phyloP scores from a whole-genome alignment of 2,888 invertebrate genomes.

The Tiphia femorata region DNA sequence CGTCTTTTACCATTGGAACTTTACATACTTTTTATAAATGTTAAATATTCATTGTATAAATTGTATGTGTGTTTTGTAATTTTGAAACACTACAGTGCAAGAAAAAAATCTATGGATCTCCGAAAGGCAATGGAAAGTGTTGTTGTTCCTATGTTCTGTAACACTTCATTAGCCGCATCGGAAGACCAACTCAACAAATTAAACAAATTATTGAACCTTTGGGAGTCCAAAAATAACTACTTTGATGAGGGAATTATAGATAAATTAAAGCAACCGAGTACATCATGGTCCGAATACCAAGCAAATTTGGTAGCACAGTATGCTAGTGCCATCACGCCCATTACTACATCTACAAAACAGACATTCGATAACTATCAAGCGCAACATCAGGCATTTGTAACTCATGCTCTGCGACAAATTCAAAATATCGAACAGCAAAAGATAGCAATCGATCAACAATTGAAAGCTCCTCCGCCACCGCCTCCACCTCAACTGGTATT shows the following conservation, averaged over 20 bases:
- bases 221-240: constrained; percentile 97
- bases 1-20: too few relatives aligned
- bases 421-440: constrained; percentile 87
- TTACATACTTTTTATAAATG: too few relatives aligned
- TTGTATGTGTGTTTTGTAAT: constrained; percentile 2
- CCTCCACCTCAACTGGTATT: constrained; percentile 61
- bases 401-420: constrained; percentile 91
- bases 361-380: constrained; percentile 91
- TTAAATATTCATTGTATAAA: too few relatives aligned
- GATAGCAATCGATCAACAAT: constrained; percentile 74
- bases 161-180: constrained; percentile 83
- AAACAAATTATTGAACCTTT: constrained; percentile 91
- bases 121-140: constrained; percentile 94
- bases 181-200: constrained; percentile 92
- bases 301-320: constrained; percentile 86
- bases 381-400: constrained; percentile 95
- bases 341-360: constrained; percentile 84
- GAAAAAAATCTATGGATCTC: constrained; percentile 94
- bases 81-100: constrained; percentile 77
- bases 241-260: constrained; percentile 86
- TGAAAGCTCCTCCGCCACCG: constrained; percentile 69
- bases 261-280: constrained; percentile 87
- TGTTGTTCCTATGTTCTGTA: constrained; percentile 98
- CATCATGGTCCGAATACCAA: constrained; percentile 92
- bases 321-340: constrained; percentile 81